Conservation (phyloP, 2,113 vertebrate species). For the Crotalus viridis region DNA sequence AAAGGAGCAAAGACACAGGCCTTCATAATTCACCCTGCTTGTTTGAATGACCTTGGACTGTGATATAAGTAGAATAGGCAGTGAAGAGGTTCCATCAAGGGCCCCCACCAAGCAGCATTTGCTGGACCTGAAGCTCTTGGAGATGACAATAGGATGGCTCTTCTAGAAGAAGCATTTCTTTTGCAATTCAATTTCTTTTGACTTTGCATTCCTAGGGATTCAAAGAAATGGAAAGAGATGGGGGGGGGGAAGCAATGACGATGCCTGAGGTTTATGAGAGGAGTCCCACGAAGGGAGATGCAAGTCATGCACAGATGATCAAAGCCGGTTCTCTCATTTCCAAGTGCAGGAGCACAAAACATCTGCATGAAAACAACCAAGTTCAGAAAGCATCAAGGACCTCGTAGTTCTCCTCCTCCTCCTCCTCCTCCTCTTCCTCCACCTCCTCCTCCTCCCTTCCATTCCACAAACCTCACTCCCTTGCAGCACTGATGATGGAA, state of each 20-base stretch:
- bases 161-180: neutral
- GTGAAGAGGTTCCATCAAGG: neutral
- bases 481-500: neutral
- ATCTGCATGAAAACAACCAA: no score
- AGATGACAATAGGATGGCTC: neutral
- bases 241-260: neutral
- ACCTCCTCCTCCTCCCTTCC: no score
- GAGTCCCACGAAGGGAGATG: neutral
- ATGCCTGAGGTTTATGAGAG: neutral
- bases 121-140: neutral
- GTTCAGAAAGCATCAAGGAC: no score
- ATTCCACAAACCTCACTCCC: neutral
- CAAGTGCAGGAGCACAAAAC: neutral
- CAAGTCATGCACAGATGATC: neutral
- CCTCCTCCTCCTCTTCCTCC: no score
- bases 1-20: neutral
- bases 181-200: neutral
- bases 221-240: neutral
- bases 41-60: neutral
- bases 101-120: neutral
- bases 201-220: neutral
- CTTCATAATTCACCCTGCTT: neutral
- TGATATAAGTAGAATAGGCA: neutral
- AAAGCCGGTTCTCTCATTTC: neutral
- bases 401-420: no score